Evolutionary conservation across 2,797 vertebrate species (phyloP).

Genomic region (Clarias pachynema): DNA sequence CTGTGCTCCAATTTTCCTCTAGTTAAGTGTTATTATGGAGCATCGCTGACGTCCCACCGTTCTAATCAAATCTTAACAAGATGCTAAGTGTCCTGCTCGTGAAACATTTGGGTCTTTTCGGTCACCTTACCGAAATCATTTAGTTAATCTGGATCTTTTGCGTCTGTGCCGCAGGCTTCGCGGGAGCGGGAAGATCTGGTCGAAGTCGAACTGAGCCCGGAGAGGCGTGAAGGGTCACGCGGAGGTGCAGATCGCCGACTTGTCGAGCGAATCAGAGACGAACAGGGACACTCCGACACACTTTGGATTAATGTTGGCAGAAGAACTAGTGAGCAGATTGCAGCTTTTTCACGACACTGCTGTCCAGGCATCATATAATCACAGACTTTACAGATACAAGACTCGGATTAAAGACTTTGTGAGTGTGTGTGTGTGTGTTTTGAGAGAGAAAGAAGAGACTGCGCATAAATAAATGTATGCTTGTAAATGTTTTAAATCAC

Average conservation of each 20-base stretch:
- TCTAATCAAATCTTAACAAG: conserved; percentile 51
- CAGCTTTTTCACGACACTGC: conserved; percentile 34
- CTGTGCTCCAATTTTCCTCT: conserved; percentile 31
- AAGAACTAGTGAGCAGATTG: conserved; percentile 36
- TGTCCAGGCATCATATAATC: conserved; percentile 24
- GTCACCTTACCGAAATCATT: background rate
- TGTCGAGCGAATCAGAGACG: conserved; percentile 19
- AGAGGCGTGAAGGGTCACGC: background rate
- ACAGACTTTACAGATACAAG: conserved; percentile 34
- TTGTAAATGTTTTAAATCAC: conserved; percentile 62
- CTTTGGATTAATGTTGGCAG: conserved; percentile 30
- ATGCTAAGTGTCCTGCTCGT: conserved; percentile 51
- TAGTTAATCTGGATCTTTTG: background rate
- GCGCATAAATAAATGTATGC: conserved; percentile 32
- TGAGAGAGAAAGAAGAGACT: conserved; percentile 8
- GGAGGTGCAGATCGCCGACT: conserved; percentile 3
- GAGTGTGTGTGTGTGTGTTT: conserved; percentile 2
- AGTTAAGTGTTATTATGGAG: conserved; percentile 44
- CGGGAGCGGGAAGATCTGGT: conserved; percentile 98
- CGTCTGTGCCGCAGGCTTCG: conserved; percentile 79
- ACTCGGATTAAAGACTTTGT: conserved; percentile 43
- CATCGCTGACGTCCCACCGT: conserved; percentile 44
- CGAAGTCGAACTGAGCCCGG: conserved; percentile 89
- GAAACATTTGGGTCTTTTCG: conserved; percentile 3
- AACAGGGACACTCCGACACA: conserved; percentile 30